Evolutionary conservation across 2,113 vertebrate genomes (phyloP).

Genomic region (Bombycilla garrulus): DNA sequence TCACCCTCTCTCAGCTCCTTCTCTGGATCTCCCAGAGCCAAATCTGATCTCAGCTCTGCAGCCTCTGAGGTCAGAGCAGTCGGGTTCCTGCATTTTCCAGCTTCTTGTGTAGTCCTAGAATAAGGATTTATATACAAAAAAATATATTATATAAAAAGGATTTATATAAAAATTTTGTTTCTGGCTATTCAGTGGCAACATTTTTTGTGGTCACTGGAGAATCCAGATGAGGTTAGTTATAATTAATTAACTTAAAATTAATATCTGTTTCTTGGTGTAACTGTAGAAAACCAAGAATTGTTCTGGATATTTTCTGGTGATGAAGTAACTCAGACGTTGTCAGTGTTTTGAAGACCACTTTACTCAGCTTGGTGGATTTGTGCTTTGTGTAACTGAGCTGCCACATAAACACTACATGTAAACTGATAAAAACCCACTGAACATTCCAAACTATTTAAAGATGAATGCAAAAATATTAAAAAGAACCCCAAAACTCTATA

Average conservation of each 20-base stretch:
- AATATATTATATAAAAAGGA: too few species aligned
- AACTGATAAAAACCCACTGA: background rate
- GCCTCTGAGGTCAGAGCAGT: background rate
- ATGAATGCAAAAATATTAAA: fast-evolving
- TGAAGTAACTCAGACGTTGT: background rate
- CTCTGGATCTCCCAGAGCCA: background rate
- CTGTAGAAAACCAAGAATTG: background rate
- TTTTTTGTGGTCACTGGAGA: background rate
- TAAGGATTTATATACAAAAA: background rate
- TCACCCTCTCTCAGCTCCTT: background rate
- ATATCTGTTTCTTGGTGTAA: background rate
- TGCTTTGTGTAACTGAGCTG: background rate
- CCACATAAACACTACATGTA: fast-evolving
- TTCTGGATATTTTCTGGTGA: background rate
- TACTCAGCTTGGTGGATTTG: background rate
- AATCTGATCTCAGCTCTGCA: background rate
- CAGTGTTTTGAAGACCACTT: background rate
- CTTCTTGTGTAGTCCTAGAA: background rate
- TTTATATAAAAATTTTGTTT: background rate
- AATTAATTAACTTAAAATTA: background rate
- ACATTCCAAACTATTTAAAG: background rate
- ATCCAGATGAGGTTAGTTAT: background rate
- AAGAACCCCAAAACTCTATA: background rate
- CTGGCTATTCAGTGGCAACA: background rate
- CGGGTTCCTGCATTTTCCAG: background rate